These are phyloP conservation scores for Hestina assimilis DNA, from an alignment of 1,140 invertebrate species.

Conservation along the genomic window DNA sequence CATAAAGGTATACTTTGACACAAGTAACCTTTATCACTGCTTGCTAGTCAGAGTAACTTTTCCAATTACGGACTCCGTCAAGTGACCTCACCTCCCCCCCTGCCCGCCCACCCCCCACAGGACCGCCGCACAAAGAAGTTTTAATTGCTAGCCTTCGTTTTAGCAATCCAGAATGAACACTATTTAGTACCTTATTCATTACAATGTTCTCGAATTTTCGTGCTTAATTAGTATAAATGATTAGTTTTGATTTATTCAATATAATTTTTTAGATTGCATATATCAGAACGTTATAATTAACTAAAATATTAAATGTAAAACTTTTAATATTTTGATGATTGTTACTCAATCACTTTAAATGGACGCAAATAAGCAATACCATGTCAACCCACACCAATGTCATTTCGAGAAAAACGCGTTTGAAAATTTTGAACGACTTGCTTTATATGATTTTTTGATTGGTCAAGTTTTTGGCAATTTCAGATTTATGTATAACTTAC, in stretches of 20 bases:
- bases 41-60: conserved; percentile 56
- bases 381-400: no score
- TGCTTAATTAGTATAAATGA: background rate
- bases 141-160: conserved; percentile 69
- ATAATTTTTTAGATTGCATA: no score
- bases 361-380: no score
- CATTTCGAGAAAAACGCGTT: no score
- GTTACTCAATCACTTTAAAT: no score
- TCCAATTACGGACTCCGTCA: conserved; percentile 67
- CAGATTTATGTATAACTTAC: no score
- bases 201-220: conserved; percentile 35
- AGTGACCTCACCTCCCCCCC: conserved; percentile 44
- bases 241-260: background rate
- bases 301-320: no score
- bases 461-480: no score
- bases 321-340: no score
- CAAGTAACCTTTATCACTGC: conserved; percentile 61
- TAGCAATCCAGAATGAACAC: conserved; percentile 55
- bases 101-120: conserved; percentile 25
- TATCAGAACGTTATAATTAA: no score
- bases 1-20: conserved; percentile 34
- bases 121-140: conserved; percentile 64
- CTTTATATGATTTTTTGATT: no score
- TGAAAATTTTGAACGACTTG: no score
- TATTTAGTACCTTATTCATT: conserved; percentile 58